These are phyloP conservation scores for Chalcis sispes DNA, from an alignment of 2,888 invertebrate species.

Conservation along the genomic window DNA sequence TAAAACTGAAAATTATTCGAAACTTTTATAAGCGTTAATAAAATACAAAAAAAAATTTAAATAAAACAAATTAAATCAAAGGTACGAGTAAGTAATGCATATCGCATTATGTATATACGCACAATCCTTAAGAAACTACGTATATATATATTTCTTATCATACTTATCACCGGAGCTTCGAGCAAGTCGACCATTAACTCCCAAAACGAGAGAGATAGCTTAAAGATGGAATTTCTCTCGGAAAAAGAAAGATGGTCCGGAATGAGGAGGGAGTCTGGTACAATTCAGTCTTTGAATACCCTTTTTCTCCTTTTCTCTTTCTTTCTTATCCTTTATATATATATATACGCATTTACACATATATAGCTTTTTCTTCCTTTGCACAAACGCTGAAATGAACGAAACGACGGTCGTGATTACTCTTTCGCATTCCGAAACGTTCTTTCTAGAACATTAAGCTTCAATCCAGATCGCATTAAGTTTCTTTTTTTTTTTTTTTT, in stretches of 20 bases:
- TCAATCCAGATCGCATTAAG: constrained; percentile 55
- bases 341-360: constrained; percentile 21
- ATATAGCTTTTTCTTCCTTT: constrained; percentile 10
- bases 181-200: constrained; percentile 41
- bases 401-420: constrained; percentile 64
- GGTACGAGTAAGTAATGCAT: too few relatives aligned
- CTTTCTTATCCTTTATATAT: constrained; percentile 48
- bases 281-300: constrained; percentile 55
- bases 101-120: not conserved
- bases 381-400: constrained; percentile 51
- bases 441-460: constrained; percentile 58
- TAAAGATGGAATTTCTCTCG: constrained; percentile 19
- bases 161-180: constrained; percentile 46
- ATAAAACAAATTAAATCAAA: not conserved
- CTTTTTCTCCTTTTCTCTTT: constrained; percentile 42
- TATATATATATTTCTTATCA: constrained; percentile 46
- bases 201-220: constrained; percentile 56
- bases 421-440: constrained; percentile 67
- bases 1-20: not conserved
- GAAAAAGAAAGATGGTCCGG: constrained; percentile 36
- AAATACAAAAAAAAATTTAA: not conserved
- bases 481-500: constrained; percentile 28
- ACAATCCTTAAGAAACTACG: constrained; percentile 1
- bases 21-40: not conserved
- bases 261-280: constrained; percentile 36